Evolutionary conservation across 2,888 invertebrate genomes (phyloP), one percentile per base, ranked within the genome.

Genomic region (Meandrusa payeni): DNA sequence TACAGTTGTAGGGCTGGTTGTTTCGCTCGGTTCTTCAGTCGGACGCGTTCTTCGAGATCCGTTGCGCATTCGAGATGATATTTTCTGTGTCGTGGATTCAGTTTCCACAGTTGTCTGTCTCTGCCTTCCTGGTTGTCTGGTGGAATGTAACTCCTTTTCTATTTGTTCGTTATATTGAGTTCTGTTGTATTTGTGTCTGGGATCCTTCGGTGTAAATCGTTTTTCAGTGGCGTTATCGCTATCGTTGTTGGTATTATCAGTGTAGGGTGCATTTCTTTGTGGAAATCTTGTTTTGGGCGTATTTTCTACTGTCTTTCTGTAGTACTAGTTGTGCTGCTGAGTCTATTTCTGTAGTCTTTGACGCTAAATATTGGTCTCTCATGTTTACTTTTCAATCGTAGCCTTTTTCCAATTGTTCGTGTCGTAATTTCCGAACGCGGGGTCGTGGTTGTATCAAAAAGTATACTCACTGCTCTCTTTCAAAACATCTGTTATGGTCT

Each of bases 321-420:
- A 11, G 82, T 78, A 34, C 77, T 78, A 3, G 90, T 88, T 0
- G 90, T 89, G 0, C 89, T 88, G 55, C 89, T 91, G 34, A 93
- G 68, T 47, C 93, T 82, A 54, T 89, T 93, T 61, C 91, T 91
- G 65, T 94, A 94, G 51, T 94, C 94, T 70, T 94, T 94, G 2
- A 94, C 91, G 61, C 93, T 94, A 67, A 94, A 94, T 51, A 92
- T 83, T 1, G 94, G 94, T 37, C 94, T 80, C 34, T 91, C 92
- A 48, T 86, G 90, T 66, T 90, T 92, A 55, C 80, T 89, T 47
- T 83, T 89, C 20, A 69, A 64, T 64, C 76, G 76, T 5, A 78
- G 81, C 37, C 82, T 66, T 43, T 74, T 76, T 2, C 63, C 63
- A 7, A 65, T 58, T 29, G 62, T 63, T 38, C 68, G 64, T 17